Percentiles rank a stretch among this genome's conserved stretches.
Evolutionary conservation across 2,888 invertebrate species (phyloP).

Genomic region (Microctonus hyperodae): DNA sequence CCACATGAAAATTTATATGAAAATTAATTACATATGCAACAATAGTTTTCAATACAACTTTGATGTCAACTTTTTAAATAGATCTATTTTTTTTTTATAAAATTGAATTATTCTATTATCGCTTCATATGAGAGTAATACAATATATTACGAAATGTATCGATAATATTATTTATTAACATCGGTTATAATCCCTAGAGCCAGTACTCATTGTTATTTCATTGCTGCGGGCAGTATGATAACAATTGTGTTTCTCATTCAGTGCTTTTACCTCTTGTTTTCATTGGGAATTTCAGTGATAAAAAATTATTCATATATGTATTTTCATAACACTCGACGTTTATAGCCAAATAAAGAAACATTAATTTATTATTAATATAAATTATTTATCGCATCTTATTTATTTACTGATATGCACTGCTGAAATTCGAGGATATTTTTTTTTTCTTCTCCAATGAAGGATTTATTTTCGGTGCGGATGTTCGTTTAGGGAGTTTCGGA

Average conservation of each 20-base stretch:
- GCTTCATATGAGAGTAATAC: too few relatives aligned
- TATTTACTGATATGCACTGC: conserved; percentile 23
- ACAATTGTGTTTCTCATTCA: not conserved
- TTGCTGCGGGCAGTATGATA: not conserved
- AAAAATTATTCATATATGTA: not conserved
- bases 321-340: too few relatives aligned
- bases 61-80: too few relatives aligned
- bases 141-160: not conserved
- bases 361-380: not conserved
- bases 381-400: too few relatives aligned
- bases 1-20: too few relatives aligned
- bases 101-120: too few relatives aligned
- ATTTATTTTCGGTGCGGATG: conserved; percentile 1
- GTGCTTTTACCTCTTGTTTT: not conserved
- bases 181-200: not conserved
- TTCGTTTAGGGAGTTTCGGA: conserved; percentile 23
- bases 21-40: too few relatives aligned
- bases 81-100: too few relatives aligned
- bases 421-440: conserved; percentile 39
- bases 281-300: not conserved
- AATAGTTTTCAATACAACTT: too few relatives aligned
- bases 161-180: not conserved
- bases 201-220: not conserved
- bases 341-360: not conserved
- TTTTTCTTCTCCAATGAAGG: conserved; percentile 10